Base-by-base conservation (phyloP, 2,113 vertebrate species). In the Paracanthobrama guichenoti region DNA sequence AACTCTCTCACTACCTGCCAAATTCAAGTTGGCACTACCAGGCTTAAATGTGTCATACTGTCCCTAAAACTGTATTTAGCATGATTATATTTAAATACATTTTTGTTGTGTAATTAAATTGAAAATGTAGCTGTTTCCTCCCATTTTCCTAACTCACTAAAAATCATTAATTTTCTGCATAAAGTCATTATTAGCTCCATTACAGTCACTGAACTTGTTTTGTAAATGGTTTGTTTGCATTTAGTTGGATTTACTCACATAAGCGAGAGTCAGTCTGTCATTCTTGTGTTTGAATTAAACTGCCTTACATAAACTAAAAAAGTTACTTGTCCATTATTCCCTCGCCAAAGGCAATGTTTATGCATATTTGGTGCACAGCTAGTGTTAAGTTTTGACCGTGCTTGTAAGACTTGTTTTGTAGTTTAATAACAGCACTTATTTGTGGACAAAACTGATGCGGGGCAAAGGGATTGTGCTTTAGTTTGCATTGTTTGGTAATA, bases 351-450 rank as follows among this genome's bases (percentile, higher is more conserved):
- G 42, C 69, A 2, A 44, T 44, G 42, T 44, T n/a, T 24, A n/a
- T 72, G 67, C 44, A 74, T 50, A 26, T 50, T 39, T 50, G n/a
- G 11, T 74, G 46, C 4, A 42, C 22, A 18, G 4, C 31, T 16
- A 69, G 20, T 53, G 24, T 31, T 48, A 20, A 28, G 28, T 31
- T 20, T 75, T 50, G 48, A 20, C 46, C 1, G 16, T 53, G 16
- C 48, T 75, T 53, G 48, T 53, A 26, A 31, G 73, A 53, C 48
- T 75, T 11, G 72, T 75, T 75, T 75, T 28, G 44, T 31, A 11
- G 8, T 7, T 53, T 75, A 28, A 26, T 75, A 53, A 31, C 6
- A 53, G 72, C 44, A 53, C 72, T 57, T 77, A 20, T 77, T 55
- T 59, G 12, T 35, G 53, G 44, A 6, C 13, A 28, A 4, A 55